Evolutionary conservation across 2,113 vertebrate genomes (phyloP).

Genomic region (Tragulus kanchil): DNA sequence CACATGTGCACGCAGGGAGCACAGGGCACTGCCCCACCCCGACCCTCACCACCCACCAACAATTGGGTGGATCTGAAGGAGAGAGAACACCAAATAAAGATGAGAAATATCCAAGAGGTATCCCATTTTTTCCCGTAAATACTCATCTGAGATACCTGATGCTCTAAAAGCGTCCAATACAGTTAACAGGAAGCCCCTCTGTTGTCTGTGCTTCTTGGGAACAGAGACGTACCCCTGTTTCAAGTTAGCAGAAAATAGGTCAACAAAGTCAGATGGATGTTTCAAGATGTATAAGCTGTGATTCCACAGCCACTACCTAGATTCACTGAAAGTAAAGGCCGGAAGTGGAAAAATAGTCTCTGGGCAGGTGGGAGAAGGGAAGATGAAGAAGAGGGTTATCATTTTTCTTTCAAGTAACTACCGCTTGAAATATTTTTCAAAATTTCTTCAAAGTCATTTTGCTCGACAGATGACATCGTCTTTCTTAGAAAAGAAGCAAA

Average conservation of each 20-base stretch:
- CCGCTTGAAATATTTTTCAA: not conserved
- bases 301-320: not conserved
- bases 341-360: slow-evolving; percentile 28
- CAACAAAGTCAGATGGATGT: slow-evolving; percentile 39
- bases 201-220: not conserved
- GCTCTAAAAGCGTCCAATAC: not conserved
- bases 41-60: not conserved
- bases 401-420: slow-evolving; percentile 10
- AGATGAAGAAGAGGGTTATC: not conserved
- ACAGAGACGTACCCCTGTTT: not conserved
- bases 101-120: not conserved
- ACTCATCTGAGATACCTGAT: not conserved
- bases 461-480: not conserved
- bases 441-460: slow-evolving; percentile 62
- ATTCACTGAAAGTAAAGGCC: slow-evolving; percentile 43
- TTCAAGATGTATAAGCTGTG: not conserved
- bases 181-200: not conserved
- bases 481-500: slow-evolving; percentile 56
- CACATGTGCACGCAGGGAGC: not conserved
- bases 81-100: not conserved
- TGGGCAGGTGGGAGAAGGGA: slow-evolving; percentile 37
- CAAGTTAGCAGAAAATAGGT: slow-evolving; percentile 45
- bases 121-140: not conserved
- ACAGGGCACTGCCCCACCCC: not conserved
- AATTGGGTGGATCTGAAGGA: not conserved